Base-by-base conservation (phyloP, 37 sponge, comb jelly and placozoan genomes). In the Crambe crambe region DNA sequence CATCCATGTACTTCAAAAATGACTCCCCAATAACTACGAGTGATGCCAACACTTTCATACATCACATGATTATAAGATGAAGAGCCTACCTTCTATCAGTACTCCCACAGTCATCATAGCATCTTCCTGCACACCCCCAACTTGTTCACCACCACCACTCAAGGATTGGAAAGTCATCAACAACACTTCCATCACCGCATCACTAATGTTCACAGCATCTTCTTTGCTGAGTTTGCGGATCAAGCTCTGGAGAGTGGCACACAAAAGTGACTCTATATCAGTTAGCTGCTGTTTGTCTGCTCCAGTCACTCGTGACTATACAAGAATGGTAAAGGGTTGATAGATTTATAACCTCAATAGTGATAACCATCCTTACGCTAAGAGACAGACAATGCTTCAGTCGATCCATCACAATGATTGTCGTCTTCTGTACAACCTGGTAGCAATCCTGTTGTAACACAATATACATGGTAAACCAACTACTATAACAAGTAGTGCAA, bases 191-290 rank as follows among this genome's bases (percentile, higher is more conserved):
- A 99, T 92, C 41, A 99, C 90, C 3, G 74, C 82, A 35, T 89
- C 91, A 8, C 93, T 74, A 10, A 94, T 79, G 61, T 79, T 60
- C 9, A 81, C 34, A 1, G 82, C 91, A 64, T 99, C 99, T 12
- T 77, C 80, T 9, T 75, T 39, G 56, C n/a, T 87, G 59, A 99
- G 64, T 80, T 92, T 94, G 35, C 95, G 66, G 22, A 99, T 54
- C 40, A 99, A 72, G 35, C 95, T 92, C 95, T 97, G 99, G 31
- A 96, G 75, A 2, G 99, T 94, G 26, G 99, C 99, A 73, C 95
- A 94, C 32, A 99, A 69, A n/a, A 96, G 73, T 1, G 97, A 99
- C 59, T 86, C 91, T 27, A 96, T 29, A 42, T 99, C 97, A 21
- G 82, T 70, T 4, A 94, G 61, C 74, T 94, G 91, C 63, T 81